phyloP scores from a whole-genome alignment of 2,888 invertebrate species.

The Aplocera efformata region DNA sequence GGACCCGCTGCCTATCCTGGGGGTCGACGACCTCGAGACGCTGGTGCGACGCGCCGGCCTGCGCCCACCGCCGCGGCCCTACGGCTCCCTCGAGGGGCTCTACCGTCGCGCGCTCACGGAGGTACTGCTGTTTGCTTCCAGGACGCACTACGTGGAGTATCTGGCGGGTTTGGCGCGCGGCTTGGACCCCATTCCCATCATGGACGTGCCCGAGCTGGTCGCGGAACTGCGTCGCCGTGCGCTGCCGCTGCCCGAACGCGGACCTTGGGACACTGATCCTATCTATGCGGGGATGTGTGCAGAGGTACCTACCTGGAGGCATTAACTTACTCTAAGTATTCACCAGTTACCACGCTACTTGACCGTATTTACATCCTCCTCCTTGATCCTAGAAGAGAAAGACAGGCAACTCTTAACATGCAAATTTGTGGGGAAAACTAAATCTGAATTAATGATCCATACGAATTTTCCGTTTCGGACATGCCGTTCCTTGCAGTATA shows the following conservation, averaged over 20 bases:
- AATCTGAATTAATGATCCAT: too few relatives aligned
- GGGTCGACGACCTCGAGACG: slow-evolving; percentile 90
- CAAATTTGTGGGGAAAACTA: too few relatives aligned
- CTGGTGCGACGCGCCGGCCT: slow-evolving; percentile 87
- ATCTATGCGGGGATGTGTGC: slow-evolving; percentile 91
- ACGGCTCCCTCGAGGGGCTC: slow-evolving; percentile 84
- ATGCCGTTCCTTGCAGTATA: too few relatives aligned
- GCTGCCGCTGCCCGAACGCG: slow-evolving; percentile 90
- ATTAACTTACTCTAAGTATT: slow-evolving; percentile 4
- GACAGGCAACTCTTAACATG: too few relatives aligned
- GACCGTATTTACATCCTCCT: too few relatives aligned
- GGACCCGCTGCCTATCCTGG: slow-evolving; percentile 89
- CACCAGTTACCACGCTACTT: too few relatives aligned
- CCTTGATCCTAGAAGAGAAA: too few relatives aligned
- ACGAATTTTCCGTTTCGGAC: too few relatives aligned
- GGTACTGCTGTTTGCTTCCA: slow-evolving; percentile 81
- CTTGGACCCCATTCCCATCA: slow-evolving; percentile 94
- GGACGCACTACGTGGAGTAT: slow-evolving; percentile 97
- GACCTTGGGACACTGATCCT: slow-evolving; percentile 90
- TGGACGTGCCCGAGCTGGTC: slow-evolving; percentile 92
- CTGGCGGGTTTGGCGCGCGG: slow-evolving; percentile 92
- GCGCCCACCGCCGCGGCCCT: slow-evolving; percentile 87
- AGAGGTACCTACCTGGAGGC: slow-evolving; percentile 83
- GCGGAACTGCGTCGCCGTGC: slow-evolving; percentile 93
- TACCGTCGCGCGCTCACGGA: slow-evolving; percentile 83